phyloP scores from a whole-genome alignment of 2,888 invertebrate genomes.

The Vandiemenella viatica region DNA sequence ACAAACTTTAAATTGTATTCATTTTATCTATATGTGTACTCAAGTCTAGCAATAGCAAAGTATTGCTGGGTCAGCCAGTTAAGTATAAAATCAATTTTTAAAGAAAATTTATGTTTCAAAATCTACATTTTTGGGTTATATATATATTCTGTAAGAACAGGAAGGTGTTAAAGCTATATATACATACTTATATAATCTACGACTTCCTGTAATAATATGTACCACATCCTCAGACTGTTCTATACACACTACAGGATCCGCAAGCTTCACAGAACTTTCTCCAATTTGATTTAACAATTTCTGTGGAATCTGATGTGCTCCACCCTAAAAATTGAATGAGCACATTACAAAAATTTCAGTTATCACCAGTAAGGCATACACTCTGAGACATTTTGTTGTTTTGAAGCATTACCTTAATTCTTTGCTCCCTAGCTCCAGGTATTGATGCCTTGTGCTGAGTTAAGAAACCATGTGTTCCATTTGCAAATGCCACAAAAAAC shows the following conservation, averaged over 20 bases:
- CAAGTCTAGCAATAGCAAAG: too few species aligned
- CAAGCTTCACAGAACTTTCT: neutral
- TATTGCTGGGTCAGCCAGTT: too few species aligned
- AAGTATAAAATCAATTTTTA: too few species aligned
- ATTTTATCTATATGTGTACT: too few species aligned
- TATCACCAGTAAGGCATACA: too few species aligned
- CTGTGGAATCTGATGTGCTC: constrained; percentile 4
- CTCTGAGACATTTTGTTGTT: too few species aligned
- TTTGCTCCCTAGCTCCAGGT: neutral
- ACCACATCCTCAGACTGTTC: neutral
- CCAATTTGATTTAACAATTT: neutral
- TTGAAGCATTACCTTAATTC: constrained; percentile 1
- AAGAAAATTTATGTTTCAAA: too few species aligned
- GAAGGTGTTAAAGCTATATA: neutral
- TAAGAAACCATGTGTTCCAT: constrained; percentile 1
- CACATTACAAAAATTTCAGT: too few species aligned
- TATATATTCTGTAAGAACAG: too few species aligned
- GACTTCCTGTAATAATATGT: neutral
- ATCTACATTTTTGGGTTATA: too few species aligned
- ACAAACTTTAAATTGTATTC: too few species aligned
- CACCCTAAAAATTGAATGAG: constrained; percentile 2
- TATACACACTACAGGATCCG: constrained; percentile 1
- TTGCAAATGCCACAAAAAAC: neutral
- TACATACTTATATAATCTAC: neutral
- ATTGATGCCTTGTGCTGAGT: neutral